These are phyloP conservation scores for Talpa occidentalis DNA, from an alignment of 2,113 vertebrate genomes.

Conservation along the genomic window DNA sequence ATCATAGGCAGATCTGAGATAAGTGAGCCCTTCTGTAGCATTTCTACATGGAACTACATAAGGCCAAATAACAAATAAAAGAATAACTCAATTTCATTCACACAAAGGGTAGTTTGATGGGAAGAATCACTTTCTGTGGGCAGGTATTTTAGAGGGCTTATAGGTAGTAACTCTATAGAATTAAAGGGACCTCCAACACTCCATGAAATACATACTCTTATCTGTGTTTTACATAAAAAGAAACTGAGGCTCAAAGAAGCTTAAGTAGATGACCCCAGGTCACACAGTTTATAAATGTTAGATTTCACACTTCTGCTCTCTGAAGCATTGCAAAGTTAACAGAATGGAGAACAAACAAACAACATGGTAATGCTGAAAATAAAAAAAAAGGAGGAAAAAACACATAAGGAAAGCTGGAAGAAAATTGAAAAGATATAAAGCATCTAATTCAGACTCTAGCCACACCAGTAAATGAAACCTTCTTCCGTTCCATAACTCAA, in stretches of 20 bases:
- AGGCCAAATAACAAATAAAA: neutral
- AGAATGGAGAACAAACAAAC: conserved; percentile 22
- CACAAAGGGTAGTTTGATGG: neutral
- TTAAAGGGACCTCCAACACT: neutral
- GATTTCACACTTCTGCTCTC: neutral
- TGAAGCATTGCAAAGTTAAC: conserved; percentile 10
- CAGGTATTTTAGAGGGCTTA: neutral
- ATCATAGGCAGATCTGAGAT: neutral
- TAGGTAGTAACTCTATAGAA: neutral
- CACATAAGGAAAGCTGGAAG: neutral
- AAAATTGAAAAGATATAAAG: neutral
- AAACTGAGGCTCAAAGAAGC: neutral
- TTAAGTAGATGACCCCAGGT: neutral
- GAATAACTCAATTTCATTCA: neutral
- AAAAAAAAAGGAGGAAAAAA: neutral
- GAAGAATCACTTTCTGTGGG: conserved; percentile 13
- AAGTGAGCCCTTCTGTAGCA: neutral
- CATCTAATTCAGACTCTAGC: neutral
- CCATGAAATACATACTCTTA: neutral
- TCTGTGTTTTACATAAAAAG: neutral
- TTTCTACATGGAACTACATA: neutral
- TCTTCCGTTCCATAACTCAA: neutral
- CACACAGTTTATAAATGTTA: neutral
- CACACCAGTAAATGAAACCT: neutral
- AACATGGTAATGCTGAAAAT: neutral